Conservation (phyloP, 2,888 invertebrate genomes). For the Hyppa rectilinea region DNA sequence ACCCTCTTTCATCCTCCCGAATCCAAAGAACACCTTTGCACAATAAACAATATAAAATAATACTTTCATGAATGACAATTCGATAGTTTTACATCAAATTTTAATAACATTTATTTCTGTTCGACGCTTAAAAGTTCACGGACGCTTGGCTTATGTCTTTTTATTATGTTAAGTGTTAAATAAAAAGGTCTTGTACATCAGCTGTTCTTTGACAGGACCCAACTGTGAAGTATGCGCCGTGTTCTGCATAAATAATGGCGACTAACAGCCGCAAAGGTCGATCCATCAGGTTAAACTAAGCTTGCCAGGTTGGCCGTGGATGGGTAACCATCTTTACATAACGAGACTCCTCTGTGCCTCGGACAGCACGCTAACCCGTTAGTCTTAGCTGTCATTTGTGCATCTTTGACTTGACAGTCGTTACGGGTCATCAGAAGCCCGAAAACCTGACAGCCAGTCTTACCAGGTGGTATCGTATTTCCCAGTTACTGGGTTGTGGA, state of each 20-base stretch:
- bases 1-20: background rate
- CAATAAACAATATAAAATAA: slow-evolving; percentile 36
- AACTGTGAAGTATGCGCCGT: slow-evolving; percentile 40
- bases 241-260: slow-evolving; percentile 29
- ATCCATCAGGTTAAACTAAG: too few species aligned
- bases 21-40: slow-evolving; percentile 35
- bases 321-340: too few species aligned
- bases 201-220: slow-evolving; percentile 31
- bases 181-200: slow-evolving; percentile 36
- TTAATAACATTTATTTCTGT: slow-evolving; percentile 50
- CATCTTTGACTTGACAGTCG: too few species aligned
- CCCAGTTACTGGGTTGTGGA: too few species aligned
- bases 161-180: slow-evolving; percentile 32
- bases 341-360: too few species aligned
- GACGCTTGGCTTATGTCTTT: background rate
- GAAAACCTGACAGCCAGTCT: too few species aligned
- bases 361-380: too few species aligned
- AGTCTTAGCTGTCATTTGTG: too few species aligned
- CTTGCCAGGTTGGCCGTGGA: too few species aligned
- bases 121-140: slow-evolving; percentile 41
- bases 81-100: slow-evolving; percentile 44
- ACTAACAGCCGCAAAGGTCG: too few species aligned
- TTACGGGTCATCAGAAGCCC: too few species aligned
- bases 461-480: too few species aligned
- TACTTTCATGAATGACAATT: slow-evolving; percentile 23